Evolutionary conservation across 2,797 vertebrate genomes (phyloP).

Genomic region (Taenioides sp.): DNA sequence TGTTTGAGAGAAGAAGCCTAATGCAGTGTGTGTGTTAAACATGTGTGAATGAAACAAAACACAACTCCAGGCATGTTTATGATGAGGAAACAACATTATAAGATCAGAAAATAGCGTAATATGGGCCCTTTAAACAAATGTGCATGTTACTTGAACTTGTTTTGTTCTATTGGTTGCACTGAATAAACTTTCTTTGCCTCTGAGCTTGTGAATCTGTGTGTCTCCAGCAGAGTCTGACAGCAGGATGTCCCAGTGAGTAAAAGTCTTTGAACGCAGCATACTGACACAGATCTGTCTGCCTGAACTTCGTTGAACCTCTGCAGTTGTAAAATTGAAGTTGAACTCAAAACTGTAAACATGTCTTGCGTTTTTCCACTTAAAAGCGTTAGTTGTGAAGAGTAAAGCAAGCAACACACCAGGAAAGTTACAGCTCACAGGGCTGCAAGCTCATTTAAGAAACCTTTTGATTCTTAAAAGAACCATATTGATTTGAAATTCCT

Average conservation of each 20-base stretch:
- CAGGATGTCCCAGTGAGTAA: slow-evolving; percentile 8
- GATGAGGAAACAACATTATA: no score
- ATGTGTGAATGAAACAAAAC: no score
- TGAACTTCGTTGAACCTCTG: slow-evolving; percentile 31
- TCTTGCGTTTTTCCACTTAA: neutral
- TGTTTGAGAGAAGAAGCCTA: no score
- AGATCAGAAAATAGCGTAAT: no score
- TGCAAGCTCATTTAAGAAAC: no score
- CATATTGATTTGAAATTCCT: no score
- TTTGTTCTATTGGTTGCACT: neutral
- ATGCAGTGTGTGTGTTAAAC: no score
- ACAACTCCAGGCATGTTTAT: no score
- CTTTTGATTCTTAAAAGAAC: no score
- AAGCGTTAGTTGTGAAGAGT: neutral
- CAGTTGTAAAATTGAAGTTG: neutral
- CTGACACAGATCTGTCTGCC: slow-evolving; percentile 9
- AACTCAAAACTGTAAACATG: neutral
- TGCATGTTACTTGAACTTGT: neutral
- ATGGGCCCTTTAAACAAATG: neutral
- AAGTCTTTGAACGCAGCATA: slow-evolving; percentile 11
- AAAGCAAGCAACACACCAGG: neutral
- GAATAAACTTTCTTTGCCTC: neutral
- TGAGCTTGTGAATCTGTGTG: slow-evolving; percentile 14
- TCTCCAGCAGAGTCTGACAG: slow-evolving; percentile 14
- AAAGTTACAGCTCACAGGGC: no score